Evolutionary conservation across 2,888 invertebrate species (phyloP), one percentile per base, ranked within the genome.

Genomic region (Cheilosia soror): DNA sequence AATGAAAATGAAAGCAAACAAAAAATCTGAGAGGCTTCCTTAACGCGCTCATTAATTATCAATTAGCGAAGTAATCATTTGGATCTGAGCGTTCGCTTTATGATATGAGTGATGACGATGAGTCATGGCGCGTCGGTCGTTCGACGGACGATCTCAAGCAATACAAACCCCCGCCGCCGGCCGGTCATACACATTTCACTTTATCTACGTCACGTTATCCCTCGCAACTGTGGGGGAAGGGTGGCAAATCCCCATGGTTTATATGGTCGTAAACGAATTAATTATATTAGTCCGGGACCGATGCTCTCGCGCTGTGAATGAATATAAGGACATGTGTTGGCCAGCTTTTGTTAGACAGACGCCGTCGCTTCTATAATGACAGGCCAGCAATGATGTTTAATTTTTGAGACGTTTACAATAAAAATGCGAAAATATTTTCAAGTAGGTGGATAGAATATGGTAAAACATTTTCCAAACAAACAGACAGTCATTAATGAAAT

Each of bases 1-100:
- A 37, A 33, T 7, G 7, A 33, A 51, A 37, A 33, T 7, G 7
- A 33, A 51, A 53, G 11, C 27, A 49, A 66, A 40, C 63, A 37
- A 11, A 11, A 37, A 15, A 25, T 44, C 57, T 71, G 66, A 83
- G 40, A 72, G 72, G 55, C 66, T 78, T 66, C 37, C 29, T 60
- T 71, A 66, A 71, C 77, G 65, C 47, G 57, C 47, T 27, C 77
- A 82, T 82, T 82, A 71, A 77, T 82, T 72, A 62, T 47, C 60
- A 55, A 72, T 62, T 78, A 66, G 57, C 29, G 63, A 63, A 78
- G 62, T 63, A 78, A 60, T 31, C 66, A 72, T 72, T 72, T 62
- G 55, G 55, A 68, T 42, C 13, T 62, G 42, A 55, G 27, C 71
- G 25, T 44, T 37, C 29, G 75, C 57, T 40, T 49, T 66, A 75